Evolutionary conservation across 2,797 vertebrate genomes (phyloP), one percentile per base, ranked within the genome.

Genomic region (Hipposideros larvatus): DNA sequence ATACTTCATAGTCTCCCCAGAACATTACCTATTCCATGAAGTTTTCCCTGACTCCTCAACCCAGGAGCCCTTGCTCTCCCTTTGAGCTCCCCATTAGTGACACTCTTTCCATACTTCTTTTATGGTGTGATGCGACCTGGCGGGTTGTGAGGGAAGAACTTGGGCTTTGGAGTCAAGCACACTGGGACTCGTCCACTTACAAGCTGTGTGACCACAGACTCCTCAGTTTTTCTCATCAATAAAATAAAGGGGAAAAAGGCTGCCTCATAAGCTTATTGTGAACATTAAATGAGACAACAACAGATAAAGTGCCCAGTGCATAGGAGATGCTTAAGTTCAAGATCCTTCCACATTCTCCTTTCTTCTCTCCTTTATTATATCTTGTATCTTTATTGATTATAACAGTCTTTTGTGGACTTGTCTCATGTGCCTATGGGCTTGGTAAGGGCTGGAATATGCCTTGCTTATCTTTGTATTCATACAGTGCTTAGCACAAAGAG

Each of bases 391-490:
- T 89, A 86, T 48, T 83, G 34, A 73, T 86, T 78, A 59, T 79
- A 14, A 43, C 21, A 55, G 15, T 90, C 89, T 43, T 87, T 65
- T 55, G 24, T 53, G 73, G 55, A 41, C 14, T 90, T 63, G 21
- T 63, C 21, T 94, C 63, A 90, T 82, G 31, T 80, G 71, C 28
- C 65, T 43, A 28, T 46, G 22, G 26, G 63, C 59, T 90, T 87
- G 80, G 26, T 78, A 87, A 92, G 34, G 26, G 37, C 46, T 74
- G 43, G 43, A 63, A 85, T 80, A 63, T 85, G 37, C n/a, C 26
- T 85, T 66, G 24, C 46, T 73, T 85, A 61, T 80, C 46, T 88
- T 80, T 93, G 21, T 34, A 34, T 73, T 97, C 63, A 90, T n/a
- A 82, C 5, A 48, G 48, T 37, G 43, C 85, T 80, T 75, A 75